phyloP scores from a whole-genome alignment of 2,797 vertebrate genomes.

The Catamblyrhynchus diadema region DNA sequence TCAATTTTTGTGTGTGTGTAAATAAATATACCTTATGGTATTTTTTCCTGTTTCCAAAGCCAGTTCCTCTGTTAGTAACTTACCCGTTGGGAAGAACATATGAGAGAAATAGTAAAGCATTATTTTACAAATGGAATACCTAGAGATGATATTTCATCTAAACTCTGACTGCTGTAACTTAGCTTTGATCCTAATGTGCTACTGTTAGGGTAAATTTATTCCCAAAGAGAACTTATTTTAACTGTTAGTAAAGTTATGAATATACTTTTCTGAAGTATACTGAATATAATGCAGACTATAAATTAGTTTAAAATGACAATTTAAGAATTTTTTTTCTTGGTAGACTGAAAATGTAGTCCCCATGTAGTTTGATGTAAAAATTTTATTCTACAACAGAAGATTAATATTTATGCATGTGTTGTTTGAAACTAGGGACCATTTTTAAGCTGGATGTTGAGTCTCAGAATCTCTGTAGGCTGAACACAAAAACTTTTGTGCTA shows the following conservation, averaged over 20 bases:
- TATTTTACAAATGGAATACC: background rate
- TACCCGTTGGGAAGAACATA: background rate
- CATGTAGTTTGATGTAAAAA: background rate
- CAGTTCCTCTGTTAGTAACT: background rate
- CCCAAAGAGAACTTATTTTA: background rate
- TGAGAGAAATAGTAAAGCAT: background rate
- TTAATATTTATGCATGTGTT: background rate
- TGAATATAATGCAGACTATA: background rate
- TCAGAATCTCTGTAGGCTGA: background rate
- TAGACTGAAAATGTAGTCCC: background rate
- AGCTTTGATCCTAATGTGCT: background rate
- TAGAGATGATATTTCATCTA: background rate
- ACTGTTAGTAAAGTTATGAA: constrained; percentile 40
- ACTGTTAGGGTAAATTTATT: background rate
- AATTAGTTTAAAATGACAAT: background rate
- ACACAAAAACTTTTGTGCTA: too few species aligned
- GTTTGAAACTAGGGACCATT: background rate
- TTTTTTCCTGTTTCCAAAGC: background rate
- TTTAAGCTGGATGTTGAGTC: background rate
- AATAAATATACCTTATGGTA: background rate
- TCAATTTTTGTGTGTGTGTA: rapidly evolving
- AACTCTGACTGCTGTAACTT: background rate
- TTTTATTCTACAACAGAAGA: background rate
- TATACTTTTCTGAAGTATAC: background rate
- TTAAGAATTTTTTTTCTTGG: background rate